Percentiles rank a stretch among this genome's conserved stretches.
These are phyloP conservation scores for Pseudochromis fuscus DNA, from an alignment of 2,797 vertebrate species.

Conservation along the genomic window DNA sequence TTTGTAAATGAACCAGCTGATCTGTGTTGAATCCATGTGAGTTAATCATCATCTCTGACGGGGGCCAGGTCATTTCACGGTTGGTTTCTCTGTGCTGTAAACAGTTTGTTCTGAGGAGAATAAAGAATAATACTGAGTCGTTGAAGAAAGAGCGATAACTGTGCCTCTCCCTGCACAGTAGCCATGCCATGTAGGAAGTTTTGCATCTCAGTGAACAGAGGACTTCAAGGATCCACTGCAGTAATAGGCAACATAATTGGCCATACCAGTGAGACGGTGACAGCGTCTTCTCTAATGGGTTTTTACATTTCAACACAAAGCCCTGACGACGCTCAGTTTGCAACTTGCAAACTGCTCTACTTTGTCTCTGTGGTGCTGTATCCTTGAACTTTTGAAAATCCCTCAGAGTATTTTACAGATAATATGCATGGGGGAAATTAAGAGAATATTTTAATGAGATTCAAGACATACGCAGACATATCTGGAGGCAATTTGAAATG, in stretches of 20 bases:
- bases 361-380: constrained; percentile 45
- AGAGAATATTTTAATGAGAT: constrained; percentile 75
- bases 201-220: constrained; percentile 41
- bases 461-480: constrained; percentile 67
- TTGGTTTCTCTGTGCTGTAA: constrained; percentile 42
- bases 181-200: constrained; percentile 34
- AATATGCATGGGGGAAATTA: constrained; percentile 75
- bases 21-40: constrained; percentile 39
- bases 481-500: constrained; percentile 72
- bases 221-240: constrained; percentile 46
- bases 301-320: constrained; percentile 46
- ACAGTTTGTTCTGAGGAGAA: constrained; percentile 41
- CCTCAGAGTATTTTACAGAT: constrained; percentile 69
- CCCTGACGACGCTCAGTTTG: constrained; percentile 39
- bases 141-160: constrained; percentile 34
- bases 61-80: constrained; percentile 58
- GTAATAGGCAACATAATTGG: constrained; percentile 47
- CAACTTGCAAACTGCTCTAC: constrained; percentile 38
- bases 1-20: constrained; percentile 36
- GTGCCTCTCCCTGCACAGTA: constrained; percentile 38
- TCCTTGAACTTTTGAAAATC: constrained; percentile 70
- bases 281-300: constrained; percentile 34
- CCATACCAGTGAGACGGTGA: constrained; percentile 48
- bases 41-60: constrained; percentile 57
- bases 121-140: constrained; percentile 35